Evolutionary conservation across 1,140 invertebrate species (phyloP).

Genomic region (Zaprionus vittiger): DNA sequence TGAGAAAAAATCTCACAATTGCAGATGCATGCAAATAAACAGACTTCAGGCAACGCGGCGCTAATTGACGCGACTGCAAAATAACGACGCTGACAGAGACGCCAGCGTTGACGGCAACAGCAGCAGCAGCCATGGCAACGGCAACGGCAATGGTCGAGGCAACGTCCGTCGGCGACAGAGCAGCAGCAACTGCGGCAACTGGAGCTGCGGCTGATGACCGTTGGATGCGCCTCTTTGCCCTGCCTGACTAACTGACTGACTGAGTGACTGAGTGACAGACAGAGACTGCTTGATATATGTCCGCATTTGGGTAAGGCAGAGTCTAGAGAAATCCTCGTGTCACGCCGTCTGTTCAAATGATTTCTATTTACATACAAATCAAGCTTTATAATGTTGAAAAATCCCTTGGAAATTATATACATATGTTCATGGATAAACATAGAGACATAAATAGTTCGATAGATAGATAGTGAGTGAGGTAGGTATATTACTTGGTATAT

Average conservation of each 20-base stretch:
- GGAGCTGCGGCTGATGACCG: conserved; percentile 47
- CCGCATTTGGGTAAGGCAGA: neutral
- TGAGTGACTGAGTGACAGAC: conserved; percentile 32
- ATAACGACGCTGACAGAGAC: conserved; percentile 31
- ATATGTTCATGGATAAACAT: too few species aligned
- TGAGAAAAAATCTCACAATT: conserved; percentile 39
- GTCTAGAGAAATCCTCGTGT: neutral
- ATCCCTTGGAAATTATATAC: too few species aligned
- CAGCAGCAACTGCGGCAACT: conserved; percentile 1
- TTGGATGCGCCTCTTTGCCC: conserved; percentile 11
- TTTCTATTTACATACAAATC: too few species aligned
- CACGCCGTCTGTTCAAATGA: neutral
- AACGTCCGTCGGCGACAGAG: too few species aligned
- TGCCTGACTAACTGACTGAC: conserved; percentile 25
- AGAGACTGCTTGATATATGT: conserved; percentile 30
- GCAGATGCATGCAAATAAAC: conserved; percentile 69
- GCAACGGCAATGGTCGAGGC: conserved; percentile 28
- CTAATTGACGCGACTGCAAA: conserved; percentile 76
- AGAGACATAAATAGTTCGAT: too few species aligned
- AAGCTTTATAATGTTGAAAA: too few species aligned
- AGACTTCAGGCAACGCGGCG: conserved; percentile 56
- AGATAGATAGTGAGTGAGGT: too few species aligned
- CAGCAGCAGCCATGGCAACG: conserved; percentile 38
- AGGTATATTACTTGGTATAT: too few species aligned
- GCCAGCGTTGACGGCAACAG: conserved; percentile 11